Percentiles rank a stretch among this genome's conserved stretches.
Conservation (phyloP, 2,113 vertebrate genomes). For the Aramus guarauna region DNA sequence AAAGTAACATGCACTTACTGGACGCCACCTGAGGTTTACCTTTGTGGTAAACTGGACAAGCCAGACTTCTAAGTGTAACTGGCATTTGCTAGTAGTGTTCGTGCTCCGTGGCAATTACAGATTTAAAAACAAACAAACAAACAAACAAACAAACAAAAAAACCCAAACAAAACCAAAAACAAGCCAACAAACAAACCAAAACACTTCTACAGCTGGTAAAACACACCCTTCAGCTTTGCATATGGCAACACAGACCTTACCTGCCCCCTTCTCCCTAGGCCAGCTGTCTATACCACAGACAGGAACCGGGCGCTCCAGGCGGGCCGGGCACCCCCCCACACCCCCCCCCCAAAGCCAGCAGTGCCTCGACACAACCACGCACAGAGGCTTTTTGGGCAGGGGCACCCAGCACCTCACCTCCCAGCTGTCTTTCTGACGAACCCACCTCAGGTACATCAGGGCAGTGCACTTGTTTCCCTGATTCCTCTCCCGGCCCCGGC, state of each 20-base stretch:
- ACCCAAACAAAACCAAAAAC: too few relatives aligned
- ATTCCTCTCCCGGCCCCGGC: rapidly evolving
- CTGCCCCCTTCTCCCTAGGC: rapidly evolving
- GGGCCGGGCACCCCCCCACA: background rate
- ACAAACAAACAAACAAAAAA: too few relatives aligned
- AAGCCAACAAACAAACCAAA: too few relatives aligned
- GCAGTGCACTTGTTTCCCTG: rapidly evolving
- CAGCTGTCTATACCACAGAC: rapidly evolving
- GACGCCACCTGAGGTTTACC: background rate
- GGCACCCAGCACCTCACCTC: background rate
- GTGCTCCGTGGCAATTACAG: too few relatives aligned
- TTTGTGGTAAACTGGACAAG: background rate
- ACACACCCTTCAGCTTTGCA: background rate
- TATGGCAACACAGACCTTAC: rapidly evolving
- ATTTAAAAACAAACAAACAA: background rate
- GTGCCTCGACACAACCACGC: rapidly evolving
- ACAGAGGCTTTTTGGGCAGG: rapidly evolving
- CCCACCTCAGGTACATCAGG: background rate
- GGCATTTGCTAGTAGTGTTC: rapidly evolving
- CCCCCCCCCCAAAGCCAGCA: background rate
- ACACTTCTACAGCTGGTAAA: background rate
- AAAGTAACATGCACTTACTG: background rate
- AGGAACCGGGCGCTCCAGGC: background rate
- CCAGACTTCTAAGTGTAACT: too few relatives aligned
- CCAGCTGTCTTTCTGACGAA: rapidly evolving